phyloP scores from a whole-genome alignment of 2,797 vertebrate species.

The Zalophus californianus region DNA sequence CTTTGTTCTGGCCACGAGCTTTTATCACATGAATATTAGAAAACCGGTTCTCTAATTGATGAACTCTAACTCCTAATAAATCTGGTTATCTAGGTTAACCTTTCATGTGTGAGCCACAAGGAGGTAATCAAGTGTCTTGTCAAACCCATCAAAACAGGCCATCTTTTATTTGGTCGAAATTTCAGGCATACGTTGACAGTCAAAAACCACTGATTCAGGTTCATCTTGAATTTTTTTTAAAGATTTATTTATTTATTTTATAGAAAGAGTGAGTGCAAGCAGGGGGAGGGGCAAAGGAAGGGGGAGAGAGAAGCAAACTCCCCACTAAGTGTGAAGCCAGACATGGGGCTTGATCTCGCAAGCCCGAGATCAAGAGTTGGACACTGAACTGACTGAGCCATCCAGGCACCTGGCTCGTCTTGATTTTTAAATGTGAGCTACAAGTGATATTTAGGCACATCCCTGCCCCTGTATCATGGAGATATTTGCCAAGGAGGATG shows the following conservation, averaged over 20 bases:
- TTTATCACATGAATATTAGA: not conserved
- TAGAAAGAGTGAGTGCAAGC: not conserved
- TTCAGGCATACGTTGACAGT: not conserved
- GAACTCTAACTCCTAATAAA: not conserved
- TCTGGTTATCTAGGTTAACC: not conserved
- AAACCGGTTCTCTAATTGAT: not conserved
- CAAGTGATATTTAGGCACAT: not conserved
- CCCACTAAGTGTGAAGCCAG: not conserved
- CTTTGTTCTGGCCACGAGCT: not conserved
- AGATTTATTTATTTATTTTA: not conserved
- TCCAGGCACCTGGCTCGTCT: not conserved
- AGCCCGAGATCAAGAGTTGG: not conserved
- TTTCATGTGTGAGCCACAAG: not conserved
- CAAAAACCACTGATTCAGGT: not conserved
- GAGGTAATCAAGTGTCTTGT: not conserved
- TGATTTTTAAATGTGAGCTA: not conserved
- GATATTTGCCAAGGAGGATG: not conserved
- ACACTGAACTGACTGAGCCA: not conserved
- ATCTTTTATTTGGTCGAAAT: not conserved
- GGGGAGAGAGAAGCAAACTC: not conserved
- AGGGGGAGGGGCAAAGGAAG: not conserved
- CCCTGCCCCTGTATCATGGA: not conserved
- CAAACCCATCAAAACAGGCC: not conserved
- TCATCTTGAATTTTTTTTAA: not conserved
- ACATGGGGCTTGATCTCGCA: not conserved